A percentile compares a stretch with the other conserved stretches of the same genome.
Conservation (phyloP, 2,113 vertebrate species). For the Kobus ellipsiprymnus region DNA sequence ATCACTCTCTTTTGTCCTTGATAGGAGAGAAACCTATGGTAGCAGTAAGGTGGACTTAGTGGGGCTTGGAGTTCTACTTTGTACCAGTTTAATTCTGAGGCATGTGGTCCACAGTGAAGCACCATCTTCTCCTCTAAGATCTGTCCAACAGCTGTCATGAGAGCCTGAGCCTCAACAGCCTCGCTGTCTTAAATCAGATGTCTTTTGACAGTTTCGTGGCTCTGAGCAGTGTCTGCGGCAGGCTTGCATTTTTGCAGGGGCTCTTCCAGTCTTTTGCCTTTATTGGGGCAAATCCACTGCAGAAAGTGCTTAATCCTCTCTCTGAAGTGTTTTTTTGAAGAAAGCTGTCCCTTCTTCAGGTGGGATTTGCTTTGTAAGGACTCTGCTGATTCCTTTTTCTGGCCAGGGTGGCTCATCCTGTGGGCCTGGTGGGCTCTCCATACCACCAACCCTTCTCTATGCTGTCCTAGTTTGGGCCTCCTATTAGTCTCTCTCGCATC, state of each 20-base stretch:
- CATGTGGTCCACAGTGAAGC: accelerated
- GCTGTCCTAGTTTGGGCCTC: not conserved
- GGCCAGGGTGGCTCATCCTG: too few relatives aligned
- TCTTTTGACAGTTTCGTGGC: not conserved
- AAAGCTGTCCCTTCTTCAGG: not conserved
- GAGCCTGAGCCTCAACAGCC: accelerated
- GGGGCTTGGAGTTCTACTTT: too few relatives aligned
- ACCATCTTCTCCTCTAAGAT: not conserved
- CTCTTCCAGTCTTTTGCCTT: not conserved
- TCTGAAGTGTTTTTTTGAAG: accelerated
- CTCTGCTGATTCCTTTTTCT: not conserved
- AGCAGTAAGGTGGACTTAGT: accelerated
- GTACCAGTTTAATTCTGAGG: not conserved
- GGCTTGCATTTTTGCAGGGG: not conserved
- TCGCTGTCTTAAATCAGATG: accelerated
- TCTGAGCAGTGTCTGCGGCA: accelerated
- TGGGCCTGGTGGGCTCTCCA: accelerated
- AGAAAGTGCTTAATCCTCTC: not conserved
- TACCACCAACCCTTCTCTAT: not conserved
- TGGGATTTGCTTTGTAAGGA: not conserved
- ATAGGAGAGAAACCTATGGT: accelerated
- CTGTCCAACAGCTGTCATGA: not conserved
- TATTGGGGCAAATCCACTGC: not conserved
- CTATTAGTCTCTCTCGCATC: not conserved
- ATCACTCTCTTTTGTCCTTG: not conserved